Conservation (phyloP, 2,797 vertebrate genomes). For the Anableps anableps region DNA sequence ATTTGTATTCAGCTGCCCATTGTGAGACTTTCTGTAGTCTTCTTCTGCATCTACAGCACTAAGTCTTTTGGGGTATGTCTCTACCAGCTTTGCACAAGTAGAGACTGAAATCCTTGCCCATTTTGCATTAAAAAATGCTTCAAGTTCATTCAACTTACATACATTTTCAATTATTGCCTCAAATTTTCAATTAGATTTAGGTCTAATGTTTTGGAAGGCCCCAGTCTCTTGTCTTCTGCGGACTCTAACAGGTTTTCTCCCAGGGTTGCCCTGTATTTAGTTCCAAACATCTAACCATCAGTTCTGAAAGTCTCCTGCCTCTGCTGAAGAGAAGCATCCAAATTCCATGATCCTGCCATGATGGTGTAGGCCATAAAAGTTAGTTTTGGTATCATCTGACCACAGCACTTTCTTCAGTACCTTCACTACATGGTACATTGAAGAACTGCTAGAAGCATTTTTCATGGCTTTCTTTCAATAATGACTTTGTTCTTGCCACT, state of each 20-base stretch:
- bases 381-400: not conserved
- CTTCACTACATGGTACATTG: not conserved
- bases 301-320: too few species aligned
- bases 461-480: not conserved
- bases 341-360: too few species aligned
- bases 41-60: not conserved
- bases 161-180: not conserved
- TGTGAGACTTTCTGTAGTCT: not conserved
- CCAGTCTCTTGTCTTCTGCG: not conserved
- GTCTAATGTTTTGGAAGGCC: not conserved
- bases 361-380: not conserved
- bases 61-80: not conserved
- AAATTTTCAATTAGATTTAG: not conserved
- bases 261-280: not conserved
- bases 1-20: not conserved
- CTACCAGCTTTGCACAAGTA: not conserved
- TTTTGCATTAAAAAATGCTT: not conserved
- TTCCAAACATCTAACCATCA: too few species aligned
- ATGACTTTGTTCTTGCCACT: not conserved
- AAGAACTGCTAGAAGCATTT: not conserved
- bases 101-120: not conserved
- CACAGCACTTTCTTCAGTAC: not conserved
- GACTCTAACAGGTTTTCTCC: not conserved
- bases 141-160: not conserved
- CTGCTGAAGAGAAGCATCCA: too few species aligned